Evolutionary conservation across 1,140 invertebrate species (phyloP), one percentile per base, ranked within the genome.

Genomic region (Cryptotermes secundus): DNA sequence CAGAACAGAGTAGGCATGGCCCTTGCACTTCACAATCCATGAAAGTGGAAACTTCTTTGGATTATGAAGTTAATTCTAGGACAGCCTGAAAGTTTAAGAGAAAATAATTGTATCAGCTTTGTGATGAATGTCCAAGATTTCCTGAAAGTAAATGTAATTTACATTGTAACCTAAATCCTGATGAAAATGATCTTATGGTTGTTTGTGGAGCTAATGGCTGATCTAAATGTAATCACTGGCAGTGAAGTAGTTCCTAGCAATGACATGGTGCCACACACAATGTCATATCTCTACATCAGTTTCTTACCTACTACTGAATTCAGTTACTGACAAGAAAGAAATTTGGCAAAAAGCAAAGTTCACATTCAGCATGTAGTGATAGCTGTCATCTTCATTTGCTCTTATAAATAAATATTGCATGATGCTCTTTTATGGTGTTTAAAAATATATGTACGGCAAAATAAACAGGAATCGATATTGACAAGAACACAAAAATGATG

Each of bases 401-500:
- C n/a, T 65, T 3, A 31, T n/a, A 65, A 65, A 65, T 65, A 65
- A 65, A 65, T 65, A 65, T n/a, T 65, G 59, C 24, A 65, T 1
- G 24, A n/a, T n/a, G 26, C 16, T n/a, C 59, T 65, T 65, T 65
- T 65, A 65, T 7, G 59, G 59, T 26, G 6, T n/a, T 65, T 26
- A 65, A n/a, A 65, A 65, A 65, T 65, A 65, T 65, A 65, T 59
- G 24, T 65, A 65, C 26, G 45, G 59, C 59, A 65, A 65, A 65
- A 31, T 31, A 65, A 65, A 65, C 3, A 65, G 2, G 12, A 65
- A 65, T 65, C 26, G 19, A n/a, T n/a, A 65, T n/a, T 65, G 59
- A 65, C 59, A 65, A 65, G 59, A 65, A 65, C 59, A 65, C 59
- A 65, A 59, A 59, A 65, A 65, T 65, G 19, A 80, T 42, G 72